These are phyloP conservation scores for Fissipunctia ypsillon DNA, from an alignment of 2,888 invertebrate genomes.

Conservation along the genomic window DNA sequence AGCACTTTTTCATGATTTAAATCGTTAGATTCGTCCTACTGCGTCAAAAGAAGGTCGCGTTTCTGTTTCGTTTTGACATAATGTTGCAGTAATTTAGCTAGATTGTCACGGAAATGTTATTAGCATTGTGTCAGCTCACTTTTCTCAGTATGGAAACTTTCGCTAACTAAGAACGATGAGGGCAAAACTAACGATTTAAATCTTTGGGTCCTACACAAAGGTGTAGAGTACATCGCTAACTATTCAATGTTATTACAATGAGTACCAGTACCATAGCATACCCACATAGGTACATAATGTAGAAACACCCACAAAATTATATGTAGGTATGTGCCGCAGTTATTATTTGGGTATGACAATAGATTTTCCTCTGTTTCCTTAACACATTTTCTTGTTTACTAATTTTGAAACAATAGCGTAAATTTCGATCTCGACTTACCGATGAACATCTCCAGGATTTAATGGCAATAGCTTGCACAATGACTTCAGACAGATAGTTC, in stretches of 20 bases:
- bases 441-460: too few species aligned
- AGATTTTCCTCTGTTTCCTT: constrained; percentile 16
- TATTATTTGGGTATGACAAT: constrained; percentile 19
- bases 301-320: background rate
- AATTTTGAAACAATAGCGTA: background rate
- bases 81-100: background rate
- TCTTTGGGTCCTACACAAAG: background rate
- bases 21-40: background rate
- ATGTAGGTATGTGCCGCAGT: background rate
- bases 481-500: too few species aligned
- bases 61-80: background rate
- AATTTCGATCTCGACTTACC: too few species aligned
- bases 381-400: constrained; percentile 16
- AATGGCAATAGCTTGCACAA: too few species aligned
- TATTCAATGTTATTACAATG: background rate
- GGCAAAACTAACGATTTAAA: background rate
- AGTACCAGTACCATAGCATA: background rate
- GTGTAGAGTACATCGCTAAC: background rate
- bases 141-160: background rate
- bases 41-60: background rate
- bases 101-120: background rate
- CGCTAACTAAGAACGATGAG: background rate
- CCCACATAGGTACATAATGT: background rate
- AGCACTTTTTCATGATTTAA: background rate
- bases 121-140: background rate